These are phyloP conservation scores for Cheracebus regulus DNA, from an alignment of 2,797 vertebrate genomes.

Conservation along the genomic window DNA sequence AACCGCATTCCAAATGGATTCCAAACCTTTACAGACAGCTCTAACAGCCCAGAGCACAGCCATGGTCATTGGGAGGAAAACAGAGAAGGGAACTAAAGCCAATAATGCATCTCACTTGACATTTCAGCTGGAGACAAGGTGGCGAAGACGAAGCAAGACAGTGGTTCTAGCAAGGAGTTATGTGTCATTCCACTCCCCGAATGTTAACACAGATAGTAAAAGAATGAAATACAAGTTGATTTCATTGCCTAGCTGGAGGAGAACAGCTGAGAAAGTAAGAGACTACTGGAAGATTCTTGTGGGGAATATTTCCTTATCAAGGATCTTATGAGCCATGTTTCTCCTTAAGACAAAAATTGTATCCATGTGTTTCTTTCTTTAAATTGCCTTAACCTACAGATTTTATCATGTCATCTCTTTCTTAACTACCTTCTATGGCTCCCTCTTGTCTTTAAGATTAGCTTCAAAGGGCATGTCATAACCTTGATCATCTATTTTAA, in stretches of 20 bases:
- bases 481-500: neutral
- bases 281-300: neutral
- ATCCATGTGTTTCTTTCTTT: neutral
- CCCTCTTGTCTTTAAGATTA: neutral
- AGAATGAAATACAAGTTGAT: neutral
- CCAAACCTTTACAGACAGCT: neutral
- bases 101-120: neutral
- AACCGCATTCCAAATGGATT: neutral
- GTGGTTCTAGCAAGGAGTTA: neutral
- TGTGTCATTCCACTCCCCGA: neutral
- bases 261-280: neutral
- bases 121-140: neutral
- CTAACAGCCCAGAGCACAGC: neutral
- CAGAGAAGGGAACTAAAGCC: neutral
- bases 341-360: neutral
- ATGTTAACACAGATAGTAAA: neutral
- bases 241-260: no score
- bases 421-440: neutral
- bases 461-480: neutral
- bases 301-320: neutral
- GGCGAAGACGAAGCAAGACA: neutral
- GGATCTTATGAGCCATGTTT: neutral
- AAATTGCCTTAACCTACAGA: neutral
- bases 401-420: neutral
- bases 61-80: neutral